These are phyloP conservation scores for Suillia variegata DNA, from an alignment of 2,888 invertebrate genomes.

Conservation along the genomic window DNA sequence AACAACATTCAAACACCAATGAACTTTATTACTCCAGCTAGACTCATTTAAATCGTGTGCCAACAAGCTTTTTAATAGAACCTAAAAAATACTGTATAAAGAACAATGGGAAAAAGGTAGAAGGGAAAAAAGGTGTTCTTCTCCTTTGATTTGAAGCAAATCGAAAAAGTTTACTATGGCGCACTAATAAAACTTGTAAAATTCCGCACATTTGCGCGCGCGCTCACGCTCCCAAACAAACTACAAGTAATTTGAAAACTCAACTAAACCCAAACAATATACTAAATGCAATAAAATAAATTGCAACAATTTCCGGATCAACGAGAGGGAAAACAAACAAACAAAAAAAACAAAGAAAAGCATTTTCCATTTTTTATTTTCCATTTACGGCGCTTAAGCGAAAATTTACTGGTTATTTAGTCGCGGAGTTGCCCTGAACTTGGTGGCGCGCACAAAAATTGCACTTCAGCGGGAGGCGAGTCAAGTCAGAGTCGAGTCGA, in stretches of 20 bases:
- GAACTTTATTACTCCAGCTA: too few species aligned
- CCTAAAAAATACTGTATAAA: too few species aligned
- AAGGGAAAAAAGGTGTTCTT: too few species aligned
- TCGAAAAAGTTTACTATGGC: too few species aligned
- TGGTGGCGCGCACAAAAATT: constrained; percentile 7
- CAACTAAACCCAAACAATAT: constrained; percentile 45
- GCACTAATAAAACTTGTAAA: neutral
- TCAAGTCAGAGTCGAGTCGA: neutral
- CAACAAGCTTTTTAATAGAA: too few species aligned
- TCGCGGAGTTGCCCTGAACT: constrained; percentile 23
- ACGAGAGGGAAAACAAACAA: neutral
- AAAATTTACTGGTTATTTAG: constrained; percentile 37
- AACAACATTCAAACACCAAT: too few species aligned
- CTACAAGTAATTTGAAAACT: constrained; percentile 31
- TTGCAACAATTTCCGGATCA: constrained; percentile 44
- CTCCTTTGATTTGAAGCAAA: too few species aligned
- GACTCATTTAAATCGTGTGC: too few species aligned
- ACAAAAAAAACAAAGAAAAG: too few species aligned
- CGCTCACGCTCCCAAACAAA: neutral
- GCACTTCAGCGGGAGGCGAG: neutral
- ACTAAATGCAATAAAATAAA: constrained; percentile 53
- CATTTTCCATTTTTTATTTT: too few species aligned
- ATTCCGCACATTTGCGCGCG: neutral
- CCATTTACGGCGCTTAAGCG: too few species aligned
- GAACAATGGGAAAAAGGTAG: too few species aligned